Evolutionary conservation across 2,888 invertebrate species (phyloP).

Genomic region (Amphipoea oculea): DNA sequence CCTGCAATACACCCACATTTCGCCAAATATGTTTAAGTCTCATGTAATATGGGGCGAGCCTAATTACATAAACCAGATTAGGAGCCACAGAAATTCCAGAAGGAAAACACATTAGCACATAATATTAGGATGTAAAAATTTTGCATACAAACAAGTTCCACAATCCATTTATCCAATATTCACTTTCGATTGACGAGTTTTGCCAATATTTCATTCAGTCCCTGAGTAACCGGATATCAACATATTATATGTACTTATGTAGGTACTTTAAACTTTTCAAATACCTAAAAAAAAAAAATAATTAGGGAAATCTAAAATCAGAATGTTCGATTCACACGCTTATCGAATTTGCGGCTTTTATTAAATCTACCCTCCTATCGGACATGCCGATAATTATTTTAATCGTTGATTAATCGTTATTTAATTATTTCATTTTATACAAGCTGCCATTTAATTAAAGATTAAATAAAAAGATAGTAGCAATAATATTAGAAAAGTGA

Average conservation of each 20-base stretch:
- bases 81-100: not conserved
- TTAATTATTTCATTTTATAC: conserved; percentile 38
- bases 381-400: conserved; percentile 31
- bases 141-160: not conserved
- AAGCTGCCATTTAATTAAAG: not conserved
- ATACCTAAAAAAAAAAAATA: conserved; percentile 22
- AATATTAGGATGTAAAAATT: not conserved
- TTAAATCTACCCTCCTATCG: conserved; percentile 49
- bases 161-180: not conserved
- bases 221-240: not conserved
- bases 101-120: not conserved
- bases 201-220: not conserved
- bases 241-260: not conserved
- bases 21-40: too few relatives aligned
- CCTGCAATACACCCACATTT: not conserved
- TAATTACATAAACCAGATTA: not conserved
- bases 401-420: conserved; percentile 47
- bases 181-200: not conserved
- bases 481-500: not conserved
- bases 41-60: not conserved
- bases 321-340: conserved; percentile 40
- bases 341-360: conserved; percentile 58
- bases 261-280: not conserved
- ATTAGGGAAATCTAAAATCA: conserved; percentile 42
- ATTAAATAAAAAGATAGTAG: not conserved